Evolutionary conservation across 2,113 vertebrate genomes (phyloP).

Genomic region (Rhinoderma darwinii): DNA sequence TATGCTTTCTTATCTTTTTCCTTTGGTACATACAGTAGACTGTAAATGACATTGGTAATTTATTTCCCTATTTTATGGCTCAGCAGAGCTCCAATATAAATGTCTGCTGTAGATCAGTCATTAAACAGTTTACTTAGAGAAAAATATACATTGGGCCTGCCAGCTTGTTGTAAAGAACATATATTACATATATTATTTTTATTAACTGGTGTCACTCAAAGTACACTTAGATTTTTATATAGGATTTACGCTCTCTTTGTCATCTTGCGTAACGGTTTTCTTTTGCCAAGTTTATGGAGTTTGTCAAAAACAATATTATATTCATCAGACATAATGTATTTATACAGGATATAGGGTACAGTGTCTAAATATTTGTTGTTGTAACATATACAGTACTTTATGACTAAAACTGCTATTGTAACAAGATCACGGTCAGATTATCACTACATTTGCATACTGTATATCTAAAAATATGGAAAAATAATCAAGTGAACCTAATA

Average conservation of each 20-base stretch:
- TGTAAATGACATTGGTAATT: neutral
- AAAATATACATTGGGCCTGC: neutral
- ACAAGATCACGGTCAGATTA: neutral
- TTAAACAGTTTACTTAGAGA: constrained; percentile 27
- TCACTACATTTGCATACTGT: too few relatives aligned
- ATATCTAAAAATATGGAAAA: too few relatives aligned
- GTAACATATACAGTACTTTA: neutral
- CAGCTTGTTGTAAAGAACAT: neutral
- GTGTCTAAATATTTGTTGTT: constrained; percentile 1
- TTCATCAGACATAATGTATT: neutral
- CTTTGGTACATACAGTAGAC: neutral
- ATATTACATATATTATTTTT: neutral
- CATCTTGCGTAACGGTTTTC: neutral
- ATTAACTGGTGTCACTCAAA: neutral
- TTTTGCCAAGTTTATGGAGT: neutral
- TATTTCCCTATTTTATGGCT: neutral
- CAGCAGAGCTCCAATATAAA: neutral
- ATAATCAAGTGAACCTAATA: neutral
- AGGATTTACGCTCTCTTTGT: neutral
- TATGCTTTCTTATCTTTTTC: neutral
- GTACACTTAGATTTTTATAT: neutral
- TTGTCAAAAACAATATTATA: neutral
- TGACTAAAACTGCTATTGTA: neutral
- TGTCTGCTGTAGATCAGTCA: constrained; percentile 19
- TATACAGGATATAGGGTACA: neutral